A percentile compares a stretch with the other conserved stretches of the same genome.
Conservation (phyloP, 2,888 invertebrate genomes). For the Tholera decimalis region DNA sequence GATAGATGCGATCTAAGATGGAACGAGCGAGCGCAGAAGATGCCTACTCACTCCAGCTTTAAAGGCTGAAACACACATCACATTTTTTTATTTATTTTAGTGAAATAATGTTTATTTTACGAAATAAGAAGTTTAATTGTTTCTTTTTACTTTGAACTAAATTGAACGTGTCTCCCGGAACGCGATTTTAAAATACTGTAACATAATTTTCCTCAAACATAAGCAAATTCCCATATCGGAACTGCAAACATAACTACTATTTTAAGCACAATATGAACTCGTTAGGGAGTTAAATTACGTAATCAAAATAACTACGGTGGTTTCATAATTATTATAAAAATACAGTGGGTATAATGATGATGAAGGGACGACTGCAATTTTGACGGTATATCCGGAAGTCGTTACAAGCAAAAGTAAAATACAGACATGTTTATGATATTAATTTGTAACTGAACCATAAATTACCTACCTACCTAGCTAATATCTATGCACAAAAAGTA, state of each 20-base stretch:
- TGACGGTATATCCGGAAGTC: too few relatives aligned
- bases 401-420: too few relatives aligned
- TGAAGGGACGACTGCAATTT: too few relatives aligned
- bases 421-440: too few relatives aligned
- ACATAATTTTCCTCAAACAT: slow-evolving; percentile 39
- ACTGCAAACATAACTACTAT: slow-evolving; percentile 3
- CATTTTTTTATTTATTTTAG: too few relatives aligned
- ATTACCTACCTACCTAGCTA: too few relatives aligned
- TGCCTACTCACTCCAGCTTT: background rate
- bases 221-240: background rate
- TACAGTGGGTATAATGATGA: too few relatives aligned
- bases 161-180: slow-evolving; percentile 8
- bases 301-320: too few relatives aligned
- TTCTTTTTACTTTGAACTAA: background rate
- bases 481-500: too few relatives aligned
- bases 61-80: background rate
- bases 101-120: background rate
- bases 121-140: background rate
- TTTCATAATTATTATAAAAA: too few relatives aligned
- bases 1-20: background rate
- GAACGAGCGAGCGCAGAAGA: background rate
- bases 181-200: slow-evolving; percentile 7
- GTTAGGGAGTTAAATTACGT: too few relatives aligned
- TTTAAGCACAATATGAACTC: background rate
- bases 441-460: too few relatives aligned